Evolutionary conservation across 1,140 invertebrate genomes (phyloP).

Genomic region (Anoplolepis gracilipes): DNA sequence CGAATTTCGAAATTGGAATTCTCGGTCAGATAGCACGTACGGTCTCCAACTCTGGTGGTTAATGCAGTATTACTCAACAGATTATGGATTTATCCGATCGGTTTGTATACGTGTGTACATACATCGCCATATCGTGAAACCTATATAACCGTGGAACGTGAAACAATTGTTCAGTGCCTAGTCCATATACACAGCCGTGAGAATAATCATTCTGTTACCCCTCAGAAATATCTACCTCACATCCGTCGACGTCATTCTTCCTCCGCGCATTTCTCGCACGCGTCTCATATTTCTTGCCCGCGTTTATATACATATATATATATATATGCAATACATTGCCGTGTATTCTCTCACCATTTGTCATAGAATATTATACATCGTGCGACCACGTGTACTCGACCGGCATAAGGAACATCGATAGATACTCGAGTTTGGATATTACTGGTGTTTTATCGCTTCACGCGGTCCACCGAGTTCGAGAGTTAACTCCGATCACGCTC

Average conservation of each 20-base stretch:
- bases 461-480: conserved; percentile 63
- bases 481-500: conserved; percentile 64
- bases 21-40: conserved; percentile 54
- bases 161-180: conserved; percentile 42
- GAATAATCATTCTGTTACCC: conserved; percentile 40
- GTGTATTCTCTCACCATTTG: conserved; percentile 54
- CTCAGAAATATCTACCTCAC: conserved; percentile 18
- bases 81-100: conserved; percentile 63
- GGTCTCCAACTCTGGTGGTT: conserved; percentile 13
- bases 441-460: conserved; percentile 67
- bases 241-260: background rate
- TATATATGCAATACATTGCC: background rate
- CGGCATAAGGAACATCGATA: conserved; percentile 57
- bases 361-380: conserved; percentile 48
- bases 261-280: background rate
- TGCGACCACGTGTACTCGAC: conserved; percentile 33
- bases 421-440: conserved; percentile 55
- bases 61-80: conserved; percentile 43
- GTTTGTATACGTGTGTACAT: conserved; percentile 20
- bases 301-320: background rate
- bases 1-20: conserved; percentile 57
- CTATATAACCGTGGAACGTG: conserved; percentile 27
- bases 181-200: background rate
- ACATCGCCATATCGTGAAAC: background rate
- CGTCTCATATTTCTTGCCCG: background rate